Evolutionary conservation across 1,140 invertebrate species (phyloP).

Genomic region (Drosophila ercepeae): DNA sequence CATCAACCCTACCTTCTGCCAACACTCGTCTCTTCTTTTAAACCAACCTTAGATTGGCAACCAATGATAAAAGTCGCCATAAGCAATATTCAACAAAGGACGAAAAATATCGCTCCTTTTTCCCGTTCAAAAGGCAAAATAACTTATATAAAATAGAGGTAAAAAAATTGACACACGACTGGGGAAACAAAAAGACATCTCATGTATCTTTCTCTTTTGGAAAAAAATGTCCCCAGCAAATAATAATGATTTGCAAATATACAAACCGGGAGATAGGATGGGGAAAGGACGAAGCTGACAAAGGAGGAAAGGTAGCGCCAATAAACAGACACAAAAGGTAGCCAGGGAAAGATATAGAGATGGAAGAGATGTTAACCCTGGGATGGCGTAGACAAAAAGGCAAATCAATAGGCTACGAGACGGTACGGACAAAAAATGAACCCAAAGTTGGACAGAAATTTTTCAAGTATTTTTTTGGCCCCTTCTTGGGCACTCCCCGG

Average conservation of each 20-base stretch:
- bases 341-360: slow-evolving; percentile 30
- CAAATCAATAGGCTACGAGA: slow-evolving; percentile 69
- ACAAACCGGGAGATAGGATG: slow-evolving; percentile 25
- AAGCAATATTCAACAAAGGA: slow-evolving; percentile 58
- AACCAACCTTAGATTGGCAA: slow-evolving; percentile 48
- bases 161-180: slow-evolving; percentile 68
- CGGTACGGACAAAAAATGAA: slow-evolving; percentile 27
- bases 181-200: slow-evolving; percentile 44
- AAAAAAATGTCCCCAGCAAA: slow-evolving; percentile 68
- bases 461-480: slow-evolving; percentile 36
- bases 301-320: slow-evolving; percentile 65
- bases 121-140: slow-evolving; percentile 31
- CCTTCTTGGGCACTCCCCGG: slow-evolving; percentile 4
- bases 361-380: slow-evolving; percentile 20
- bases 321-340: slow-evolving; percentile 75
- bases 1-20: slow-evolving; percentile 25
- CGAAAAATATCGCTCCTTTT: slow-evolving; percentile 32
- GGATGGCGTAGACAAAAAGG: slow-evolving; percentile 35
- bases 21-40: slow-evolving; percentile 13
- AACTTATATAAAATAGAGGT: slow-evolving; percentile 68
- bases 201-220: slow-evolving; percentile 42
- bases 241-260: slow-evolving; percentile 82
- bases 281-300: slow-evolving; percentile 41
- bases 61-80: slow-evolving; percentile 69
- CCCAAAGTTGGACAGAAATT: slow-evolving; percentile 45